Conservation (phyloP, 2,888 invertebrate genomes). For the Diarsia dahlii region DNA sequence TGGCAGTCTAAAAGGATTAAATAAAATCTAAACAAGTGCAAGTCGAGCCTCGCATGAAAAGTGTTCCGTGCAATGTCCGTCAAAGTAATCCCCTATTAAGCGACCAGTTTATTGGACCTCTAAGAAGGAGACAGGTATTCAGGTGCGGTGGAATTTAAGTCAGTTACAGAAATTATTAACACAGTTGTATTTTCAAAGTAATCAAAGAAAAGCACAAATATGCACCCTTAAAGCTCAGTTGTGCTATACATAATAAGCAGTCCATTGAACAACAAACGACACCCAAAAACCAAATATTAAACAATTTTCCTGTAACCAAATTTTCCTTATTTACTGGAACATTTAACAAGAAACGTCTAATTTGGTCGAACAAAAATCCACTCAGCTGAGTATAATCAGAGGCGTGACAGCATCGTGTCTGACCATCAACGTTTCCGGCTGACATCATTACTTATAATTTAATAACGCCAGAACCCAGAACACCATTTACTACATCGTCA, state of each 20-base stretch:
- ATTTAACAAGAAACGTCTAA: constrained; percentile 45
- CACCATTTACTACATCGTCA: constrained; percentile 50
- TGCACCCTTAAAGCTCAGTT: neutral
- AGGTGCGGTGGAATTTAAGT: constrained; percentile 24
- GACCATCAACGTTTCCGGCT: constrained; percentile 44
- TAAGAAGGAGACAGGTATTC: neutral
- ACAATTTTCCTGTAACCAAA: constrained; percentile 11
- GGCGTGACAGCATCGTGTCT: constrained; percentile 31
- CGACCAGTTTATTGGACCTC: constrained; percentile 11
- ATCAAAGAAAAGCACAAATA: neutral
- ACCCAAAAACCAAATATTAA: constrained; percentile 8
- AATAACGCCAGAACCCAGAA: constrained; percentile 53
- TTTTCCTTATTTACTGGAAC: constrained; percentile 40
- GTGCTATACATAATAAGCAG: neutral
- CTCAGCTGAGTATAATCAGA: constrained; percentile 37
- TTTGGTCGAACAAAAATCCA: constrained; percentile 34
- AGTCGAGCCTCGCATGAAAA: constrained; percentile 41
- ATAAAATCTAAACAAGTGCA: constrained; percentile 37
- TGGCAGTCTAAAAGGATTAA: constrained; percentile 54
- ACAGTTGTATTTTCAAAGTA: neutral
- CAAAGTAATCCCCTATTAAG: constrained; percentile 35
- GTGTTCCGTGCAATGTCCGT: constrained; percentile 40
- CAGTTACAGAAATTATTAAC: neutral
- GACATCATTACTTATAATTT: constrained; percentile 52
- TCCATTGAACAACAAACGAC: constrained; percentile 5